Evolutionary conservation across 2,888 invertebrate genomes (phyloP).

Genomic region (Hyposoter dolosus): DNA sequence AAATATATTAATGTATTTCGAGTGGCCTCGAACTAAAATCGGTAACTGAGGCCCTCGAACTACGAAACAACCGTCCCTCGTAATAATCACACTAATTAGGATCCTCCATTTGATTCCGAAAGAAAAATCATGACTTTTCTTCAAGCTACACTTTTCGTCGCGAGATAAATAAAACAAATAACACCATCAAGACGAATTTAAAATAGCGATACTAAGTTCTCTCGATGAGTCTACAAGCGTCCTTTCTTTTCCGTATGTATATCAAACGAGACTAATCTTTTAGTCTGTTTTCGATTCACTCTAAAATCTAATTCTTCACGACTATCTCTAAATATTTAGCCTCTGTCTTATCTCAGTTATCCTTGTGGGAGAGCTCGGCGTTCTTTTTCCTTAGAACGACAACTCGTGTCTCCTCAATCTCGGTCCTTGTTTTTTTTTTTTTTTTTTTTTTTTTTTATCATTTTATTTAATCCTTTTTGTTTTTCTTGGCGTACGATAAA

Average conservation of each 20-base stretch:
- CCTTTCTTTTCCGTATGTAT: slow-evolving; percentile 13
- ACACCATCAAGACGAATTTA: slow-evolving; percentile 1
- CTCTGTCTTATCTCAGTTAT: slow-evolving; percentile 38
- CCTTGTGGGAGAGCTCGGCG: background rate
- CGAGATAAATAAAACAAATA: slow-evolving; percentile 14
- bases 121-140: slow-evolving; percentile 43
- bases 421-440: slow-evolving; percentile 5
- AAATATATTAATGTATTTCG: background rate
- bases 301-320: slow-evolving; percentile 49
- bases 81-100: slow-evolving; percentile 14
- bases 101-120: slow-evolving; percentile 16
- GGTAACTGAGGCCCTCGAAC: slow-evolving; percentile 61
- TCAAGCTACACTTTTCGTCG: slow-evolving; percentile 31
- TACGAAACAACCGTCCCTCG: slow-evolving; percentile 26
- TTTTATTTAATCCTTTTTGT: background rate
- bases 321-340: slow-evolving; percentile 54
- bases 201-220: slow-evolving; percentile 26
- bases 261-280: slow-evolving; percentile 24
- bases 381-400: background rate
- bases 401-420: background rate
- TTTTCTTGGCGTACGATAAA: slow-evolving; percentile 32
- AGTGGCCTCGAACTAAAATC: slow-evolving; percentile 43
- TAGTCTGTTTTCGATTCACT: slow-evolving; percentile 16
- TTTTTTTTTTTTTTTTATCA: too few relatives aligned
- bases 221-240: slow-evolving; percentile 28